These are phyloP conservation scores for Neotoxoptera formosana DNA, from an alignment of 1,140 invertebrate genomes.

Conservation along the genomic window DNA sequence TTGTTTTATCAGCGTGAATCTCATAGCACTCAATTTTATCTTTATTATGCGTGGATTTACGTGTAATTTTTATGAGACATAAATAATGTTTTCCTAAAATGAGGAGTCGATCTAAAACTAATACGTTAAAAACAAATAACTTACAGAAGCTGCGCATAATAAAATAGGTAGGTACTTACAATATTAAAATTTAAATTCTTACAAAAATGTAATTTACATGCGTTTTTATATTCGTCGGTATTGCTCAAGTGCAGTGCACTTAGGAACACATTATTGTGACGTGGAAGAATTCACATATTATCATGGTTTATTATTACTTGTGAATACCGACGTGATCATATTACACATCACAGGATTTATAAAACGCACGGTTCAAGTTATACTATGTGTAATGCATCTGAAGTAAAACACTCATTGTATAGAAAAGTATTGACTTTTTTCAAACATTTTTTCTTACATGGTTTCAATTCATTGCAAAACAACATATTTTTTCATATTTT, in stretches of 20 bases:
- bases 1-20: neutral
- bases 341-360: neutral
- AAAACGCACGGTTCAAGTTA: neutral
- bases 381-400: no score
- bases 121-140: neutral
- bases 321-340: neutral
- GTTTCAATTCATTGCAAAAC: no score
- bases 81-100: neutral
- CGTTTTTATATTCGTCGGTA: neutral
- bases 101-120: neutral
- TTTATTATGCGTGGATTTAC: neutral
- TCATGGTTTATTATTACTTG: neutral
- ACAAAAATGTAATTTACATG: neutral
- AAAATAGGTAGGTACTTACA: neutral
- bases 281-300: neutral
- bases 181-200: neutral
- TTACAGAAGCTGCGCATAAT: neutral
- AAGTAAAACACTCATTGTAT: no score
- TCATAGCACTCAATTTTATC: neutral
- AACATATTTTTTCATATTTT: no score
- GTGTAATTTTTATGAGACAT: neutral
- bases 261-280: neutral
- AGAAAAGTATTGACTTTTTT: no score
- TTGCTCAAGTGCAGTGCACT: neutral
- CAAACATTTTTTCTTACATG: no score